A percentile compares a stretch with the other conserved stretches of the same genome.
Conservation (phyloP, 2,797 vertebrate species). For the Tapera naevia region DNA sequence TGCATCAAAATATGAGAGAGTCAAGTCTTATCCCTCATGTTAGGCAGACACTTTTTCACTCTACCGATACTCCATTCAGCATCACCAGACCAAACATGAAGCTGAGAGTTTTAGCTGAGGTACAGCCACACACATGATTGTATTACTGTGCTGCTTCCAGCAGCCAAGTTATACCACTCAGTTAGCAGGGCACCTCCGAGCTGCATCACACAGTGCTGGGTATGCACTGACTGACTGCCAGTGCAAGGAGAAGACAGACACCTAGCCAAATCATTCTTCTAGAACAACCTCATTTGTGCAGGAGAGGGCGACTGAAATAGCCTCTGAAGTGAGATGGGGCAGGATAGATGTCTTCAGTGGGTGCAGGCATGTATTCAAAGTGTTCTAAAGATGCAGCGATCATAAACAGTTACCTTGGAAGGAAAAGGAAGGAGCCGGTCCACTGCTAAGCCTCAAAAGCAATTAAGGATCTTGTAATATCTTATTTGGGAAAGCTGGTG, state of each 20-base stretch:
- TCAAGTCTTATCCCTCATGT: background rate
- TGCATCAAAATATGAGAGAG: background rate
- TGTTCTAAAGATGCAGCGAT: background rate
- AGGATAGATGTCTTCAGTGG: background rate
- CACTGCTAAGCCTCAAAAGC: background rate
- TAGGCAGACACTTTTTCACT: background rate
- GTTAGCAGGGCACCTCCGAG: background rate
- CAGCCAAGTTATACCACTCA: background rate
- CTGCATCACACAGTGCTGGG: background rate
- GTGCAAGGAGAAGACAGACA: background rate
- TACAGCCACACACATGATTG: background rate
- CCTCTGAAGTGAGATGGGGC: background rate
- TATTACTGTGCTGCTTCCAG: background rate
- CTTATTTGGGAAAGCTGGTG: background rate
- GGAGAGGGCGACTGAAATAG: background rate
- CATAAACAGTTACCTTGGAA: conserved; percentile 49
- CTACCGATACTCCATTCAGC: background rate
- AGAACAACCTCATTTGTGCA: background rate
- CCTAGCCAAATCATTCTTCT: background rate
- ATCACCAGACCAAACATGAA: background rate
- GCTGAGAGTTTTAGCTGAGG: background rate
- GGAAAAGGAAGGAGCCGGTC: background rate
- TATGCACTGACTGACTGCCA: background rate
- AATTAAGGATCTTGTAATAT: conserved; percentile 1
- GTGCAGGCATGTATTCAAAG: conserved; percentile 1